Evolutionary conservation across 2,113 vertebrate species (phyloP), one percentile per base, ranked within the genome.

Genomic region (Corvus hawaiiensis): DNA sequence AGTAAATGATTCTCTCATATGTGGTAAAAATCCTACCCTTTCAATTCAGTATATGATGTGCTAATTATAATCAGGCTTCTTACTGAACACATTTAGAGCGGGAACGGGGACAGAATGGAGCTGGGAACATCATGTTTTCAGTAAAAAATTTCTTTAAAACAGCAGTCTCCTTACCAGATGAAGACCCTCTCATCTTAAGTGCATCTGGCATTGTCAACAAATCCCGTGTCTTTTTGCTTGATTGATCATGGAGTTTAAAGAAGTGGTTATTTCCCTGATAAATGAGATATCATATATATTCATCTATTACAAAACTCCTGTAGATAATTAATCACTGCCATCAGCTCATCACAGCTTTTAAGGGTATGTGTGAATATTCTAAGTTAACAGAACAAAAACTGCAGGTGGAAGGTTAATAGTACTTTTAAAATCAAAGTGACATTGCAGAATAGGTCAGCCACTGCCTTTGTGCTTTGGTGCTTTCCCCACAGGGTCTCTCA

Each of bases 261-360:
- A 94, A 95, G 35, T 77, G 87, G 56, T 96, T 97, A 66, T 95
- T 97, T 85, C 87, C 85, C 88, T 79, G 89, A 96, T 66, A 98
- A 96, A 96, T 89, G 96, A 96, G 84, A 92, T 94, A 94, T 91
- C 76, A 89, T 90, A 94, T 55, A 43, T 88, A 89, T 96, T 94
- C 54, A 92, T 87, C 83, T 89, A 64, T 95, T 87, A 77, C 83
- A 84, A 77, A 93, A 85, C 63, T 78, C 58, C 77, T 82, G 73
- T 76, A 88, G 94, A 94, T 93, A 96, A 93, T 96, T 98, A 98
- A 97, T 98, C 97, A 94, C 86, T 96, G 97, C 61, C 93, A 84
- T 95, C 94, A 97, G 92, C 93, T 98, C 95, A 96, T 97, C 97
- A 96, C 64, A 93, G 93, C 75, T 96, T 86, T 96, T 97, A 97